phyloP scores from a whole-genome alignment of 2,113 vertebrate species.

The Misgurnus anguillicaudatus region DNA sequence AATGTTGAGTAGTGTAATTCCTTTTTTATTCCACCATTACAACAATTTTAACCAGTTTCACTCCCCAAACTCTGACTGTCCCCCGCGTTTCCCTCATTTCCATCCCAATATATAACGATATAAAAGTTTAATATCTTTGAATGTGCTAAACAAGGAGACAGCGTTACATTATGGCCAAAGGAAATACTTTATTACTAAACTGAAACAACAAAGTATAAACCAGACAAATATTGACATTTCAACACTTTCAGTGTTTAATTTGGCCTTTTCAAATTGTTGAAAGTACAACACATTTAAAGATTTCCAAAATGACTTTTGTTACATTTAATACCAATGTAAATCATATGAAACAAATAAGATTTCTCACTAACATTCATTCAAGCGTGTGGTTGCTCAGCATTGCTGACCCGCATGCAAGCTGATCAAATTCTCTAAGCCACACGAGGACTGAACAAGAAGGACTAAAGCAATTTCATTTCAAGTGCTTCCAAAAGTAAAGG shows the following conservation, averaged over 20 bases:
- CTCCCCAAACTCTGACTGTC: too few species aligned
- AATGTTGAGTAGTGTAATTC: too few species aligned
- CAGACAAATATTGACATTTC: neutral
- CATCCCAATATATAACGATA: too few species aligned
- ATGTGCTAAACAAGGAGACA: neutral
- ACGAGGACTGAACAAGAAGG: neutral
- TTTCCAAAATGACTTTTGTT: neutral
- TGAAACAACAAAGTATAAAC: neutral
- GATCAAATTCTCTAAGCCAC: constrained; percentile 10
- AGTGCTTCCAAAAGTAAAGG: neutral
- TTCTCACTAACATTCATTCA: constrained; percentile 17
- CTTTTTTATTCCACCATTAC: too few species aligned
- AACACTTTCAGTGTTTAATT: constrained; percentile 10
- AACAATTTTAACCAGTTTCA: too few species aligned
- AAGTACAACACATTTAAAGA: constrained; percentile 3
- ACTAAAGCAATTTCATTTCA: constrained; percentile 8
- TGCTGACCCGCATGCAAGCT: constrained; percentile 63
- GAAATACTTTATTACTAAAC: neutral
- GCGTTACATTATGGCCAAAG: constrained; percentile 2
- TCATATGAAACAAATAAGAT: constrained; percentile 17
- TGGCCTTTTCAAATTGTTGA: constrained; percentile 2
- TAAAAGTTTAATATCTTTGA: too few species aligned
- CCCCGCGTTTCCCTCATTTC: too few species aligned
- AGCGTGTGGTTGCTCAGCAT: constrained; percentile 48
- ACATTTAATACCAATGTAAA: constrained; percentile 17